A percentile compares a stretch with the other conserved stretches of the same genome.
These are phyloP conservation scores for Nannoperca australis DNA, from an alignment of 2,797 vertebrate species.

Conservation along the genomic window DNA sequence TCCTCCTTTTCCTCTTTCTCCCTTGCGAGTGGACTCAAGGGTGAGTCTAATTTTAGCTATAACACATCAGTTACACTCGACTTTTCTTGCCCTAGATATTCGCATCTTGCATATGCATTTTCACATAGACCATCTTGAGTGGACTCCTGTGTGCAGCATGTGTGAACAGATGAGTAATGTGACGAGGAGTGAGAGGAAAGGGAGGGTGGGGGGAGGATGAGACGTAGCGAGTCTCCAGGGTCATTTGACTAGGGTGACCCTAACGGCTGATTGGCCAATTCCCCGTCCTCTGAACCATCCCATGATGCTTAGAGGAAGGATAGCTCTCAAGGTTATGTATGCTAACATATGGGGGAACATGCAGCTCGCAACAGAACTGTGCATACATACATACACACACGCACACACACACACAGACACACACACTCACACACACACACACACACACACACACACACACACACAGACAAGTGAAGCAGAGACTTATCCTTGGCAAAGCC, in stretches of 20 bases:
- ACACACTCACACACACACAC: constrained; percentile 14
- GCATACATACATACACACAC: constrained; percentile 17
- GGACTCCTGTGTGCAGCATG: constrained; percentile 1
- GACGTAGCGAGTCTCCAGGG: constrained; percentile 48
- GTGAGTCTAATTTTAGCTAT: constrained; percentile 72
- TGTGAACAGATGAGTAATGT: constrained; percentile 46
- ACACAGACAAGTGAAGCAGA: constrained; percentile 40
- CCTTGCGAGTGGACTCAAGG: constrained; percentile 24
- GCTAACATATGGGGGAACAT: constrained; percentile 48
- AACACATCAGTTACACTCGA: constrained; percentile 59
- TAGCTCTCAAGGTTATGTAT: constrained; percentile 76
- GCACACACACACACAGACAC: constrained; percentile 14
- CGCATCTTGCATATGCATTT: constrained; percentile 51
- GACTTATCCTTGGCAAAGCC: constrained; percentile 56
- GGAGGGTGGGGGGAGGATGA: neutral
- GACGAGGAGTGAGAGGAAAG: constrained; percentile 47
- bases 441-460: constrained; percentile 32
- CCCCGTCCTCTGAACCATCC: constrained; percentile 64
- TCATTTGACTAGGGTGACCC: constrained; percentile 71
- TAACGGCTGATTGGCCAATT: constrained; percentile 73
- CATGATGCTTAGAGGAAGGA: constrained; percentile 71
- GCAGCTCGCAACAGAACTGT: constrained; percentile 36
- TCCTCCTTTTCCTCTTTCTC: constrained; percentile 21
- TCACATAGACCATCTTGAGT: constrained; percentile 30
- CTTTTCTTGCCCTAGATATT: constrained; percentile 70